These are phyloP conservation scores for Cariama cristata DNA, from an alignment of 2,113 vertebrate genomes.

Conservation along the genomic window DNA sequence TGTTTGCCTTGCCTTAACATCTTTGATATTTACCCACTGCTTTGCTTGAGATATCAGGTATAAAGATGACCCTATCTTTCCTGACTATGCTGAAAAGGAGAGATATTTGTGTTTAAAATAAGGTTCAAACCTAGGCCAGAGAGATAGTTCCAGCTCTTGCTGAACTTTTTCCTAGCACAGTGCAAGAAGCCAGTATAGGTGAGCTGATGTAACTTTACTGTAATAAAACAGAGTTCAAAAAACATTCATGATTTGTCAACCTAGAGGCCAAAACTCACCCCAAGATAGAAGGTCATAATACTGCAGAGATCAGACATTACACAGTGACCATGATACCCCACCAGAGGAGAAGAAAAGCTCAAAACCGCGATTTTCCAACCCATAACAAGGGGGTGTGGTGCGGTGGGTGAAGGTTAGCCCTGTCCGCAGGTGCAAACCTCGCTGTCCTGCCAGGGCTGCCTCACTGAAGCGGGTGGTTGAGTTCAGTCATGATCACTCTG, in stretches of 20 bases:
- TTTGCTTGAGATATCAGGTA: slow-evolving; percentile 50
- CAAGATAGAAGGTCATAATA: not conserved
- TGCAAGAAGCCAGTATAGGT: not conserved
- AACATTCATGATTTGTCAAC: not conserved
- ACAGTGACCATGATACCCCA: not conserved
- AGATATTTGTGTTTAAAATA: slow-evolving; percentile 45
- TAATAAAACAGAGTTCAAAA: slow-evolving; percentile 19
- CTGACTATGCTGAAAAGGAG: slow-evolving; percentile 27
- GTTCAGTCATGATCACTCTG: not conserved
- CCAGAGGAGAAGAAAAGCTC: not conserved
- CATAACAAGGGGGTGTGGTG: accelerated
- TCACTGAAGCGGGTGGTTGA: not conserved
- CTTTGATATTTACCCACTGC: slow-evolving; percentile 57
- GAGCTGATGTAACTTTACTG: slow-evolving; percentile 40
- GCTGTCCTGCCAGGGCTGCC: not conserved
- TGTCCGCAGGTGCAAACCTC: not conserved
- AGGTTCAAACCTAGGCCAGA: not conserved
- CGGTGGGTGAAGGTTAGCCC: not conserved
- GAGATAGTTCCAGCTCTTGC: not conserved
- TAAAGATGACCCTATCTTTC: slow-evolving; percentile 63
- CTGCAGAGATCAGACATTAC: not conserved
- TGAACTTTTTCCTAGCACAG: not conserved
- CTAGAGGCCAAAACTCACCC: not conserved
- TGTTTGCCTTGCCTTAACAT: slow-evolving; percentile 58
- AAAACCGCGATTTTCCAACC: not conserved